These are phyloP conservation scores for Telmatherina bonti DNA, from an alignment of 2,797 vertebrate species.

Conservation along the genomic window DNA sequence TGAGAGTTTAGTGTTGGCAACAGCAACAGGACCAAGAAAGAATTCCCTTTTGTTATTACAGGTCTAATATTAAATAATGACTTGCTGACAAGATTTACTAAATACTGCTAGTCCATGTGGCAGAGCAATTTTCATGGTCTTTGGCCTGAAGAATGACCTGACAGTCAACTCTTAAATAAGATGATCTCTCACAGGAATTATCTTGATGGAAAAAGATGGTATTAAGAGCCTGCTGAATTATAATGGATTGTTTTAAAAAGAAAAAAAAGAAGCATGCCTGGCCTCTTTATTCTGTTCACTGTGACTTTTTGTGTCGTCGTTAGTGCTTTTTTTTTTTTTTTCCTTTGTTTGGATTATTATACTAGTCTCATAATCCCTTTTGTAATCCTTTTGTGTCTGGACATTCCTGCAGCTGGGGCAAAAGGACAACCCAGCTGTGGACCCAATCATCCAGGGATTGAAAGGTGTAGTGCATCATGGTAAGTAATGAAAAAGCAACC, in stretches of 20 bases:
- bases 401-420: slow-evolving; percentile 88
- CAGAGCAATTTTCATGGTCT: background rate
- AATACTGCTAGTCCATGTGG: background rate
- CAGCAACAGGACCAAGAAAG: background rate
- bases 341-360: slow-evolving; percentile 46
- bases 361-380: slow-evolving; percentile 62
- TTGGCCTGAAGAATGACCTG: background rate
- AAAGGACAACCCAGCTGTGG: slow-evolving; percentile 95
- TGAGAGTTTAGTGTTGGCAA: slow-evolving; percentile 4
- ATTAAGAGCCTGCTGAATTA: slow-evolving; percentile 24
- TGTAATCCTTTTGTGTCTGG: slow-evolving; percentile 68
- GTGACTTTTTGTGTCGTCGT: slow-evolving; percentile 27
- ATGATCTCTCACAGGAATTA: background rate
- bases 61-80: background rate
- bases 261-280: background rate
- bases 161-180: background rate
- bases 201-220: background rate
- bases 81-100: background rate
- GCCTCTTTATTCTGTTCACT: slow-evolving; percentile 34
- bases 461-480: slow-evolving; percentile 99
- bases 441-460: slow-evolving; percentile 97
- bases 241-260: slow-evolving; percentile 4
- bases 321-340: background rate
- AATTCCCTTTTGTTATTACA: background rate
- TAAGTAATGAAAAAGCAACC: slow-evolving; percentile 79